Conservation (phyloP, 2,797 vertebrate species). For the Denticeps clupeoides region DNA sequence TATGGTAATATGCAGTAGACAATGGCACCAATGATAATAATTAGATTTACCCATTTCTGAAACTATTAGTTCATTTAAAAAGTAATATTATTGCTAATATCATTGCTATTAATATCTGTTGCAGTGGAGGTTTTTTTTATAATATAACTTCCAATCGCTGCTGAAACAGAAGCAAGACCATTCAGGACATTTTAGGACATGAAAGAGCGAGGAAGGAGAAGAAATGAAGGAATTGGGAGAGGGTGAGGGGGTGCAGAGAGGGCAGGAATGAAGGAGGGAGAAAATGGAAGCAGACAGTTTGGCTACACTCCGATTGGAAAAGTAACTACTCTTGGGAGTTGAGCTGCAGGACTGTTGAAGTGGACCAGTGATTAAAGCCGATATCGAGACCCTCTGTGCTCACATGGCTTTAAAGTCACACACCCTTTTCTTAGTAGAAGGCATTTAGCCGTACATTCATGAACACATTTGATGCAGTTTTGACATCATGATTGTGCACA, state of each 20-base stretch:
- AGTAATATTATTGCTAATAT: too few relatives aligned
- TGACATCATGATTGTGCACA: too few relatives aligned
- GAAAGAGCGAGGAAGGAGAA: not conserved
- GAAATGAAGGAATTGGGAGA: not conserved
- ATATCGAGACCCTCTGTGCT: not conserved
- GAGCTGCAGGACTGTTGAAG: not conserved
- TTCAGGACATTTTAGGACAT: not conserved
- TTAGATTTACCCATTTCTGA: too few relatives aligned
- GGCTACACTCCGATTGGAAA: not conserved
- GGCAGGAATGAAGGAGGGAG: not conserved
- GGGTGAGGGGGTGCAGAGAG: not conserved
- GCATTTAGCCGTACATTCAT: too few relatives aligned
- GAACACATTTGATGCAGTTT: too few relatives aligned
- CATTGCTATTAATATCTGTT: too few relatives aligned
- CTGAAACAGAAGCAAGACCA: not conserved
- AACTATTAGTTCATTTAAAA: too few relatives aligned
- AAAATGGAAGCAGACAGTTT: not conserved
- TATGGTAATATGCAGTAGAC: too few relatives aligned
- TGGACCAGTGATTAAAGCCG: constrained; percentile 2
- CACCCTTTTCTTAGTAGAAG: too few relatives aligned
- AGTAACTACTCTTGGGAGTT: not conserved
- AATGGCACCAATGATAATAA: too few relatives aligned
- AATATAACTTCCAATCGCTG: too few relatives aligned
- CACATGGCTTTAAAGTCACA: not conserved
- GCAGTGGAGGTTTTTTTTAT: too few relatives aligned